Base-by-base conservation (phyloP, 1,140 invertebrate species). In the Thrips palmi region DNA sequence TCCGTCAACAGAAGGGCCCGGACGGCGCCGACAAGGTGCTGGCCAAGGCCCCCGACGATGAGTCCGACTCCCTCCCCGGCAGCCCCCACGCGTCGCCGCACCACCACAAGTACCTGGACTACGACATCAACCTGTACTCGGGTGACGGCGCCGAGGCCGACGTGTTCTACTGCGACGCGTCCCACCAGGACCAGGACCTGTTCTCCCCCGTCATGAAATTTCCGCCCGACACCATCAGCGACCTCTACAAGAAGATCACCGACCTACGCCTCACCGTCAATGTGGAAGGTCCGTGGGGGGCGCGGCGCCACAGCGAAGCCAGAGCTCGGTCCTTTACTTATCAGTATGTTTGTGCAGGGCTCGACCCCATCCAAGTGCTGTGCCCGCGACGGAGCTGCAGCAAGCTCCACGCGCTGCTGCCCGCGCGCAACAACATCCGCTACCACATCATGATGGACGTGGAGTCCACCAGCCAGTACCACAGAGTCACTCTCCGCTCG, bases 371-470 rank as follows among this genome's bases (percentile, higher is more conserved):
- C 1, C 63, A 71, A 43, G 70, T 79, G 2, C 63, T 77, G n/a
- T 72, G 74, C 43, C 77, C 78, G 12, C 71, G 70, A 53, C 63
- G 67, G 43, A 67, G 71, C n/a, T 68, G 67, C 37, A 66, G 68
- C 19, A 76, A 73, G 52, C 53, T 83, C n/a, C 63, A 82, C 42
- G 63, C 70, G 8, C 52, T 84, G 10, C 68, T 72, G 37, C 76
- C 77, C 1, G 62, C 63, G 21, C 71, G 67, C 56, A 68, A 76
- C 45, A 62, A 64, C 8, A 71, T 68, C 7, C 60, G 70, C 29
- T 81, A 81, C 57, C 70, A 77, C 51, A 54, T 77, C 17, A 60
- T 77, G 2, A 61, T 77, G 15, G 70, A 73, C 47, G 65, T 72
- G 7, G 64, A 65, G 5, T 68, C 68, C 2, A 62, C 67, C 44